Percentiles rank a stretch among this genome's conserved stretches.
These are phyloP conservation scores for Eufriesea mexicana DNA, from an alignment of 1,140 invertebrate species.

Conservation along the genomic window DNA sequence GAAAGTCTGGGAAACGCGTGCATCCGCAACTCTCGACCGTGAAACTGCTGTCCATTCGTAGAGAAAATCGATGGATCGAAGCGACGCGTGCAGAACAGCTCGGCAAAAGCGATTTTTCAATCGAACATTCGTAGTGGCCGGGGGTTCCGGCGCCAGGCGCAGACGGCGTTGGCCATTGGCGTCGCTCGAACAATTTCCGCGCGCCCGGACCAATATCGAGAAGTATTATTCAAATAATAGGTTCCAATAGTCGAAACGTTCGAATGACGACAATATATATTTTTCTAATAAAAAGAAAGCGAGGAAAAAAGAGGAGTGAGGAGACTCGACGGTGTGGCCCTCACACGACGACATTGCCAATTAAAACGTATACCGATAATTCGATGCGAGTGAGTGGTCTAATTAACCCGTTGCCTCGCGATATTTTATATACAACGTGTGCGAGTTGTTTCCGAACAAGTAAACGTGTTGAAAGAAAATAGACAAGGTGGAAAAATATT, in stretches of 20 bases:
- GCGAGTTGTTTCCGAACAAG: too few species aligned
- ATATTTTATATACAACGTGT: too few species aligned
- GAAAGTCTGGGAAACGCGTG: background rate
- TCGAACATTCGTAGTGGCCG: background rate
- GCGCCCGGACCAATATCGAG: conserved; percentile 63
- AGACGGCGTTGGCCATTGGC: background rate
- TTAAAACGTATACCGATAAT: background rate
- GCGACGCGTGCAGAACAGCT: background rate
- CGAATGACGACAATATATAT: conserved; percentile 63
- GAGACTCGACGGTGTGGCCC: conserved; percentile 38
- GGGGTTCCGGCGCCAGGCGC: background rate
- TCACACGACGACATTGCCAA: conserved; percentile 44
- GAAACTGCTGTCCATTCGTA: background rate
- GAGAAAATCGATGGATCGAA: background rate
- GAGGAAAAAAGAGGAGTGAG: conserved; percentile 6
- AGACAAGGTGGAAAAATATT: too few species aligned
- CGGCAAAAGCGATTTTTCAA: background rate
- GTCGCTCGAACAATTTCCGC: conserved; percentile 59
- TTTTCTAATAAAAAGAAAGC: conserved; percentile 58
- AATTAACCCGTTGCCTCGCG: background rate
- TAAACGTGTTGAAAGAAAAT: too few species aligned
- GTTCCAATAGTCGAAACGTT: conserved; percentile 60
- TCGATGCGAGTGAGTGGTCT: background rate
- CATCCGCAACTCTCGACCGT: background rate
- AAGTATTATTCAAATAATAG: conserved; percentile 66